Conservation (phyloP, 2,797 vertebrate species). For the Philypnodon macrostomus region DNA sequence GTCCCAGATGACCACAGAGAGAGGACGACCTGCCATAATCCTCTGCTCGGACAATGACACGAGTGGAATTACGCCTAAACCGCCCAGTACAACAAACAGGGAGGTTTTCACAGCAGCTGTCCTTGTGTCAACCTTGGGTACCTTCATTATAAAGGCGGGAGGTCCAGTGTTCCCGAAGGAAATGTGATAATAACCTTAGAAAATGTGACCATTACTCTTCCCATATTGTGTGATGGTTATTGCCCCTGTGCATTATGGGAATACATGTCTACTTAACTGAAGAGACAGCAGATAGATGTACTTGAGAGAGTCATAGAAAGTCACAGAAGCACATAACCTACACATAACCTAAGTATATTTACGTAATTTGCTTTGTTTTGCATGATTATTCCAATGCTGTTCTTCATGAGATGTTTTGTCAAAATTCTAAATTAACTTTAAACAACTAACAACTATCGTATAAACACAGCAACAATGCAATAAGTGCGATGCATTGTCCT, state of each 20-base stretch:
- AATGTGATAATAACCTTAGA: constrained; percentile 37
- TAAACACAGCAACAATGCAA: too few relatives aligned
- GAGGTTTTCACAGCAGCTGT: constrained; percentile 21
- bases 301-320: constrained; percentile 23
- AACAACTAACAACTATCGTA: too few relatives aligned
- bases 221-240: constrained; percentile 22
- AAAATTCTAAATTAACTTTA: too few relatives aligned
- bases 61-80: constrained; percentile 62
- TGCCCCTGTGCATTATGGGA: constrained; percentile 39
- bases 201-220: constrained; percentile 37
- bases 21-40: constrained; percentile 34
- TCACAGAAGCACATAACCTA: neutral
- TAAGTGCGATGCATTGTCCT: too few relatives aligned
- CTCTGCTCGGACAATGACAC: constrained; percentile 31
- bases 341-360: neutral
- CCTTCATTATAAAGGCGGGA: constrained; percentile 40
- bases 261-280: constrained; percentile 34
- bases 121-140: constrained; percentile 52
- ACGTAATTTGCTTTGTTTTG: too few relatives aligned
- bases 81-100: constrained; percentile 18
- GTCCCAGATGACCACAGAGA: constrained; percentile 31
- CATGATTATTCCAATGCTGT: too few relatives aligned
- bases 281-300: constrained; percentile 21
- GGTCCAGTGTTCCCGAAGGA: constrained; percentile 24
- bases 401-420: too few relatives aligned